Conservation (phyloP, 2,888 invertebrate genomes). For the Melipona beecheii region DNA sequence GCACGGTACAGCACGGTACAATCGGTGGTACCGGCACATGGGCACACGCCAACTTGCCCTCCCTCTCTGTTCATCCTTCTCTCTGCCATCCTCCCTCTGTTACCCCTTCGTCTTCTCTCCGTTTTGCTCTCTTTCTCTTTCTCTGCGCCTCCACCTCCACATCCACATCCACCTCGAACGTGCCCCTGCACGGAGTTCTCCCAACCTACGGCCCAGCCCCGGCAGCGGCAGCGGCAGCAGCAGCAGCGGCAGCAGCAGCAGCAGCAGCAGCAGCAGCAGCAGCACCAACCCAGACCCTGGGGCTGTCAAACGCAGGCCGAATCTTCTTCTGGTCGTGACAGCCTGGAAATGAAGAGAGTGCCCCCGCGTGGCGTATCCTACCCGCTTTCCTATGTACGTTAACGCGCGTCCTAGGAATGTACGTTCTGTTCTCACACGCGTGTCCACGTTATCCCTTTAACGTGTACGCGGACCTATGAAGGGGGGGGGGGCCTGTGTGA, state of each 20-base stretch:
- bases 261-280: conserved; percentile 61
- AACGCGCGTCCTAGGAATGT: conserved; percentile 71
- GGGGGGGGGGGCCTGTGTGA: conserved; percentile 38
- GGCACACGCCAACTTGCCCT: conserved; percentile 69
- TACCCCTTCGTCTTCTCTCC: conserved; percentile 56
- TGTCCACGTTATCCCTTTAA: conserved; percentile 70
- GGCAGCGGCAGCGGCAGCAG: conserved; percentile 58
- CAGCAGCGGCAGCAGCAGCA: conserved; percentile 67
- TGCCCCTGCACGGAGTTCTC: conserved; percentile 76
- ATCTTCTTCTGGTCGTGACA: conserved; percentile 83
- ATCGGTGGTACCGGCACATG: conserved; percentile 74
- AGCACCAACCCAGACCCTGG: conserved; percentile 82
- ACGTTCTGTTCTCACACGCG: conserved; percentile 67
- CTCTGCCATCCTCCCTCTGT: conserved; percentile 19
- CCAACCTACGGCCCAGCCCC: conserved; percentile 72
- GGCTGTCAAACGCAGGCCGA: conserved; percentile 84
- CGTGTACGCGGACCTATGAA: conserved; percentile 47
- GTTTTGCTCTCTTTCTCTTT: conserved; percentile 47
- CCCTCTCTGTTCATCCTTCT: conserved; percentile 26
- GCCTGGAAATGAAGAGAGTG: conserved; percentile 84
- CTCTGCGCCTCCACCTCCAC: conserved; percentile 49
- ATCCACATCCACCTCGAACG: conserved; percentile 68
- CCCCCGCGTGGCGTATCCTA: conserved; percentile 78
- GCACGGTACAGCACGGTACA: conserved; percentile 70
- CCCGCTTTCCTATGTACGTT: conserved; percentile 74